Evolutionary conservation across 2,113 vertebrate species (phyloP), one percentile per base, ranked within the genome.

Genomic region (Clarias macrocephalus): DNA sequence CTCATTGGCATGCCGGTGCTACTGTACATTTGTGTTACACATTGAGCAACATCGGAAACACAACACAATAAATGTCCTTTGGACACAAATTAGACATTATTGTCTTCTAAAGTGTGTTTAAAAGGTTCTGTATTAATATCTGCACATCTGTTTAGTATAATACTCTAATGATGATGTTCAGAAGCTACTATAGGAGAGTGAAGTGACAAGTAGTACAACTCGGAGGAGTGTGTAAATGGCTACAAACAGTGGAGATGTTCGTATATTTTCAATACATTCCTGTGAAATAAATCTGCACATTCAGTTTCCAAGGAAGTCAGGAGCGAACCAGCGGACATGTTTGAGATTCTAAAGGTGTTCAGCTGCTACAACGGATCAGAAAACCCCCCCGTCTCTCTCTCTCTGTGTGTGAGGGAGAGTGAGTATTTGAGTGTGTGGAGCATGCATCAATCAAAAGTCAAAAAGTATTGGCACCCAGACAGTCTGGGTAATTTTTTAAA

Each of bases 281-380:
- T 79, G 77, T 59, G 77, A 80, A 81, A 62, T 81, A 42, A 42
- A 81, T 62, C 28, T 60, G 77, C 56, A 3, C 18, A 28, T 37
- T 30, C 15, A 11, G 15, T 59, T 21, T 56, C n/a, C 54, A 10
- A 80, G 54, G 16, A 21, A 19, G 30, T 10, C 56, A 21, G 2
- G 77, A 59, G 59, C 11, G 25, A 16, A 33, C 28, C 54, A 33
- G n/a, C 15, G 60, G 77, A 9, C 28, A 80, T 37, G 19, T 23
- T 80, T 80, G 28, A 59, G 3, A 59, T 80, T 79, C 75, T 18
- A 79, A 16, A 56, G 5, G 15, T 13, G 5, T 79, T 19, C 9
- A 3, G 52, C 75, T 56, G 48, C 25, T 79, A 79, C 75, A 56
- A 18, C 7, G 15, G n/a, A 79, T 28, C 13, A 79, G 52, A 79